Conservation (phyloP, 2,888 invertebrate genomes). For the Tetragonisca angustula region DNA sequence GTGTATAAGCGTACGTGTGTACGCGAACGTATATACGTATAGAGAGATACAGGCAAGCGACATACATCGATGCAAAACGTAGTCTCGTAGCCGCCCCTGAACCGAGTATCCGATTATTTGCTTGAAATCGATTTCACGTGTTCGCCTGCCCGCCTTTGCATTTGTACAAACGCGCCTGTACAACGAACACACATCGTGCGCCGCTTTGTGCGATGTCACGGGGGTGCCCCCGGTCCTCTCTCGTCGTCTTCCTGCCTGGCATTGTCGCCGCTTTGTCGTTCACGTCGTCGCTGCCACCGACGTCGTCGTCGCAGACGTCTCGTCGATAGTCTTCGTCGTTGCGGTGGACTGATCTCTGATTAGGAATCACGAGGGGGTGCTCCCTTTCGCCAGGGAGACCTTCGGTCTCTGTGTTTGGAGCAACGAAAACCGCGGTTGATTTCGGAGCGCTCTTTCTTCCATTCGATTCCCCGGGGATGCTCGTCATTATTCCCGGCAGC, state of each 20-base stretch:
- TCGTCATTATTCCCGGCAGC: constrained; percentile 16
- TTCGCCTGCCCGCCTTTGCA: constrained; percentile 77
- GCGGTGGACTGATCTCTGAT: constrained; percentile 56
- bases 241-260: constrained; percentile 46
- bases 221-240: constrained; percentile 56
- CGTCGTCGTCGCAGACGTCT: constrained; percentile 7
- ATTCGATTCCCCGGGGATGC: constrained; percentile 20
- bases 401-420: constrained; percentile 1
- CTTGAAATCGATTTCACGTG: constrained; percentile 83
- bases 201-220: constrained; percentile 71
- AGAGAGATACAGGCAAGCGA: neutral
- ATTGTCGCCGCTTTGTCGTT: constrained; percentile 56
- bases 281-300: constrained; percentile 5
- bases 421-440: constrained; percentile 49
- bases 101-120: constrained; percentile 83
- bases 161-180: constrained; percentile 75
- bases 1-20: neutral
- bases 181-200: constrained; percentile 62
- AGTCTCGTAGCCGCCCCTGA: constrained; percentile 64
- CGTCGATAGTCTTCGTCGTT: neutral
- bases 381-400: constrained; percentile 2
- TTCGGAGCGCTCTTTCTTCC: constrained; percentile 29
- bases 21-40: neutral
- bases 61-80: constrained; percentile 20
- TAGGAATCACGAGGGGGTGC: constrained; percentile 45